phyloP scores from a whole-genome alignment of 2,113 vertebrate species.

The Entomyzon cyanotis region DNA sequence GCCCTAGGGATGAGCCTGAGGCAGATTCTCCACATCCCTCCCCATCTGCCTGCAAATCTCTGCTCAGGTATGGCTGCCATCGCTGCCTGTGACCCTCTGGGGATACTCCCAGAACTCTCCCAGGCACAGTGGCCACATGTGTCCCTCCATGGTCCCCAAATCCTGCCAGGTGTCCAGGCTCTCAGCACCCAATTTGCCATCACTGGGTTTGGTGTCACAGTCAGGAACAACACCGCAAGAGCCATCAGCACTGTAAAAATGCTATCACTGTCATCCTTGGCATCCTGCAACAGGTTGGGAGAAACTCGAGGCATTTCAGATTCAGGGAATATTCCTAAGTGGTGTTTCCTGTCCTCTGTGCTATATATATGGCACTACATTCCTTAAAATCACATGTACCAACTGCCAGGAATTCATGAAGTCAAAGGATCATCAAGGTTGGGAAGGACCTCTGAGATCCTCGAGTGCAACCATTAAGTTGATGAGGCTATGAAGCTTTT shows the following conservation, averaged over 20 bases:
- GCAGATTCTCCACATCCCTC: not conserved
- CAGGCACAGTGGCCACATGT: not conserved
- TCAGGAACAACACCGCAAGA: not conserved
- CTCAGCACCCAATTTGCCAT: not conserved
- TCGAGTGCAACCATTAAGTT: not conserved
- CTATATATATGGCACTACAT: not conserved
- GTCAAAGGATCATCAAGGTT: not conserved
- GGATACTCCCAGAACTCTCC: not conserved
- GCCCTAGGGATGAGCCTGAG: not conserved
- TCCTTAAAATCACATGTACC: not conserved
- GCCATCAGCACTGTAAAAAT: not conserved
- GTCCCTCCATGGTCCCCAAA: accelerated
- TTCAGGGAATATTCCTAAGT: not conserved
- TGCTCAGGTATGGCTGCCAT: not conserved
- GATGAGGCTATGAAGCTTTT: not conserved
- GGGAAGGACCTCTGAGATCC: not conserved
- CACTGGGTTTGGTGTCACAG: accelerated
- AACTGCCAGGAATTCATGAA: not conserved
- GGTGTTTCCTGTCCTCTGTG: not conserved
- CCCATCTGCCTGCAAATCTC: not conserved
- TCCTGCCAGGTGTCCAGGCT: not conserved
- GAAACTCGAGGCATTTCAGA: not conserved
- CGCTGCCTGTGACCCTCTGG: accelerated
- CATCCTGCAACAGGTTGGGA: not conserved
- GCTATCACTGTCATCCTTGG: not conserved